phyloP scores from a whole-genome alignment of 2,797 vertebrate species.

The Falco naumanni region DNA sequence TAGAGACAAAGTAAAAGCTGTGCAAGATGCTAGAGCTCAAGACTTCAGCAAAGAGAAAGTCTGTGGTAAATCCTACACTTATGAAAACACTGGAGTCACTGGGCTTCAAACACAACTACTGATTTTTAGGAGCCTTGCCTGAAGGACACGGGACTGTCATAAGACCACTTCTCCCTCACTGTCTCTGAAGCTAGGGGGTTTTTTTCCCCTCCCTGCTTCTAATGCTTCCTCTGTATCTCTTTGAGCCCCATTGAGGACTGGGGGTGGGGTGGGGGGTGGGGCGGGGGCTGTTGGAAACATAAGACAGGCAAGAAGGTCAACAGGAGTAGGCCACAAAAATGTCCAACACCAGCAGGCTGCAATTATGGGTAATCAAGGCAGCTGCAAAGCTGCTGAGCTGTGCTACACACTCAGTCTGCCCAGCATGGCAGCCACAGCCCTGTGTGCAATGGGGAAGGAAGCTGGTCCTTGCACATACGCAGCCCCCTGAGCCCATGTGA shows the following conservation, averaged over 20 bases:
- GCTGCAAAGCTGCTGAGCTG: conserved; percentile 52
- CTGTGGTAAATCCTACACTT: not conserved
- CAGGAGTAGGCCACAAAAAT: conserved; percentile 33
- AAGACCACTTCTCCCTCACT: not conserved
- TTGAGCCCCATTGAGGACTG: not conserved
- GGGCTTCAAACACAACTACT: not conserved
- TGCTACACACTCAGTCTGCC: not conserved
- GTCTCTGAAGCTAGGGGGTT: not conserved
- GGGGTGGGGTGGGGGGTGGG: too few relatives aligned
- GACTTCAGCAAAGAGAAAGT: not conserved
- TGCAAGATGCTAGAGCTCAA: not conserved
- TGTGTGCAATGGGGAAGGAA: not conserved
- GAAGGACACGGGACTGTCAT: not conserved
- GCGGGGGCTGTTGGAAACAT: not conserved
- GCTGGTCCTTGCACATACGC: not conserved
- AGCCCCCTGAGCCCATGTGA: not conserved
- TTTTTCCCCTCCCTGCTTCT: not conserved
- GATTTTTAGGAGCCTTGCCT: not conserved
- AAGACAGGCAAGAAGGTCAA: not conserved
- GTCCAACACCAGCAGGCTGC: not conserved
- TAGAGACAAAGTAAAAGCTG: not conserved
- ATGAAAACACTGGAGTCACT: not conserved
- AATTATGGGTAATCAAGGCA: conserved; percentile 12
- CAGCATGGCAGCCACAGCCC: not conserved
- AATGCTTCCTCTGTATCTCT: not conserved